Percentiles rank a stretch among this genome's conserved stretches.
phyloP scores from a whole-genome alignment of 1,140 invertebrate genomes.

The Pogonomyrmex barbatus region DNA sequence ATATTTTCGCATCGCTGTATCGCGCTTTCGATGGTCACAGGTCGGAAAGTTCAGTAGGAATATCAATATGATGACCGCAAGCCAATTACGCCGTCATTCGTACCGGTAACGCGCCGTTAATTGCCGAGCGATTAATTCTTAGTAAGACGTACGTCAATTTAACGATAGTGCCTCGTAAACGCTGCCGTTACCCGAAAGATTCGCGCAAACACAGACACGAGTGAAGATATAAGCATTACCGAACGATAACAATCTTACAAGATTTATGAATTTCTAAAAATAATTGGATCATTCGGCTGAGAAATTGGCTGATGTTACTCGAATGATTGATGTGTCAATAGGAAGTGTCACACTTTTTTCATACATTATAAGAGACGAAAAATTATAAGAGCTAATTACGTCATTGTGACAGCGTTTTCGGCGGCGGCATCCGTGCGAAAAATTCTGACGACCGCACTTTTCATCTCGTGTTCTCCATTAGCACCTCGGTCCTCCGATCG shows the following conservation, averaged over 20 bases:
- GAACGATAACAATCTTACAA: not conserved
- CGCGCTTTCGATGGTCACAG: not conserved
- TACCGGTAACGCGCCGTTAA: conserved; percentile 13
- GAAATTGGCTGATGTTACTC: not conserved
- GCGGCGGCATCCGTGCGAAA: not conserved
- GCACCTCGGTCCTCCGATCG: not conserved
- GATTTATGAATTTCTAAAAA: not conserved
- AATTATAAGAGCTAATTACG: not conserved
- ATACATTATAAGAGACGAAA: not conserved
- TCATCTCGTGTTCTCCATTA: conserved; percentile 51
- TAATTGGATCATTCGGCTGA: not conserved
- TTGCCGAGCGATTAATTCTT: conserved; percentile 32
- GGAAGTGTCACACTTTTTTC: not conserved
- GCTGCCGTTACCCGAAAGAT: not conserved
- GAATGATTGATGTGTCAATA: not conserved
- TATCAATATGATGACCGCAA: not conserved
- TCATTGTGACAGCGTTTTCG: not conserved
- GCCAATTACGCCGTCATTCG: conserved; percentile 21
- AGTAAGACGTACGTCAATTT: conserved; percentile 27
- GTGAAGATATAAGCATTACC: not conserved
- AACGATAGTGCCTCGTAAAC: not conserved
- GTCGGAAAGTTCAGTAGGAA: conserved; percentile 14
- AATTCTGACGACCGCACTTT: conserved; percentile 19
- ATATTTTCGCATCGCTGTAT: not conserved
- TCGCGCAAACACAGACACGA: not conserved